phyloP scores from a whole-genome alignment of 2,888 invertebrate genomes.

The Allygus modestus region DNA sequence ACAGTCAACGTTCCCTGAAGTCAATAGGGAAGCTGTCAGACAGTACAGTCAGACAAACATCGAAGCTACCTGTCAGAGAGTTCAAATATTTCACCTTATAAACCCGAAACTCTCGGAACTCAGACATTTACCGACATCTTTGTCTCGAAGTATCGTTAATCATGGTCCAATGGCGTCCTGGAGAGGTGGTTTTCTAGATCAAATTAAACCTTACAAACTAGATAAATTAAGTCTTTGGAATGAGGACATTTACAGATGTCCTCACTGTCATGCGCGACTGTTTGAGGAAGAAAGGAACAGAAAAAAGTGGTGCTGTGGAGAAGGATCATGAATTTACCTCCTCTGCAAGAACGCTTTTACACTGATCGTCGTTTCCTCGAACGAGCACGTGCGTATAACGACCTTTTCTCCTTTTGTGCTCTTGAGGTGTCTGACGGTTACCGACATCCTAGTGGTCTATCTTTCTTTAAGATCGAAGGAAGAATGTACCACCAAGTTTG shows the following conservation, averaged over 20 bases:
- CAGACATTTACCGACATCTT: background rate
- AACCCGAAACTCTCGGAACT: constrained; percentile 31
- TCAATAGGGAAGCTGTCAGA: constrained; percentile 49
- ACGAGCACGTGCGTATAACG: constrained; percentile 52
- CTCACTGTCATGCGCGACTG: constrained; percentile 33
- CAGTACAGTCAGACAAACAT: background rate
- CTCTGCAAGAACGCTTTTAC: constrained; percentile 30
- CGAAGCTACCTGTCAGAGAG: background rate
- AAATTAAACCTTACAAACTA: background rate
- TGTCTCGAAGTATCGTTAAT: background rate
- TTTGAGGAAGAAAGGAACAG: constrained; percentile 50
- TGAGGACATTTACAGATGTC: background rate
- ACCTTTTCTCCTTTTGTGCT: constrained; percentile 58
- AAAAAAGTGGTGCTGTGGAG: constrained; percentile 56
- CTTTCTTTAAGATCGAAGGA: background rate
- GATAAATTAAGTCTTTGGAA: background rate
- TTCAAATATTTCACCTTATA: background rate
- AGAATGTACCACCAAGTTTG: constrained; percentile 56
- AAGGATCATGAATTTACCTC: constrained; percentile 22
- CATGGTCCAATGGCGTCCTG: constrained; percentile 44
- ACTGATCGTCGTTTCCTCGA: constrained; percentile 17
- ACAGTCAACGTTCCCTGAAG: constrained; percentile 45
- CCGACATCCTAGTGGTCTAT: constrained; percentile 38
- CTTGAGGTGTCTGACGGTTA: constrained; percentile 43
- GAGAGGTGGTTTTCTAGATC: background rate